Evolutionary conservation across 2,797 vertebrate genomes (phyloP).

Genomic region (Sorex maritimensis): DNA sequence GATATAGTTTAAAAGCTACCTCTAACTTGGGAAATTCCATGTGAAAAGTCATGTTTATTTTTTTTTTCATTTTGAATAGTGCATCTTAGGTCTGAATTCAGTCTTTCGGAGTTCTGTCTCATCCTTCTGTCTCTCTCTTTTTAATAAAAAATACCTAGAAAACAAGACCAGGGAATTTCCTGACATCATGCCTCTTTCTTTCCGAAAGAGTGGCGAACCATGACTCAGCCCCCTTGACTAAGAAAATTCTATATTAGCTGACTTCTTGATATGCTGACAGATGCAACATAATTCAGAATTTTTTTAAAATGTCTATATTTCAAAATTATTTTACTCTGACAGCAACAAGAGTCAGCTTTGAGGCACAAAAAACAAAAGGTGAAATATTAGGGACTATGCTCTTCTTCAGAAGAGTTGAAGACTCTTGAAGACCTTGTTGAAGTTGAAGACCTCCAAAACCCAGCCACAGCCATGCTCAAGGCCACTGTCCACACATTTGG

Average conservation of each 20-base stretch:
- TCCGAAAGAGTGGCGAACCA: background rate
- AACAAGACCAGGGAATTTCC: background rate
- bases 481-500: too few relatives aligned
- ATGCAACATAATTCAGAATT: constrained; percentile 8
- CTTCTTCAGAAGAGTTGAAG: background rate
- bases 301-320: constrained; percentile 43
- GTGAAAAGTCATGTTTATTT: constrained; percentile 49
- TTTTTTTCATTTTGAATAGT: constrained; percentile 21
- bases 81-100: background rate
- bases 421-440: too few relatives aligned
- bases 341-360: constrained; percentile 4
- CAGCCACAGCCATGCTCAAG: too few relatives aligned
- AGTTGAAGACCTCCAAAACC: too few relatives aligned
- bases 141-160: background rate
- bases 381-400: background rate
- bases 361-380: background rate
- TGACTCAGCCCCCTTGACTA: background rate
- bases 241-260: background rate
- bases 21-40: constrained; percentile 49
- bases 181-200: background rate
- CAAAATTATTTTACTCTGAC: constrained; percentile 14
- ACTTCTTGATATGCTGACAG: constrained; percentile 26
- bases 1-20: constrained; percentile 20
- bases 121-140: background rate
- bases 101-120: background rate